A percentile compares a stretch with the other conserved stretches of the same genome.
Evolutionary conservation across 2,797 vertebrate species (phyloP).

Genomic region (Phataginus tetradactyla): DNA sequence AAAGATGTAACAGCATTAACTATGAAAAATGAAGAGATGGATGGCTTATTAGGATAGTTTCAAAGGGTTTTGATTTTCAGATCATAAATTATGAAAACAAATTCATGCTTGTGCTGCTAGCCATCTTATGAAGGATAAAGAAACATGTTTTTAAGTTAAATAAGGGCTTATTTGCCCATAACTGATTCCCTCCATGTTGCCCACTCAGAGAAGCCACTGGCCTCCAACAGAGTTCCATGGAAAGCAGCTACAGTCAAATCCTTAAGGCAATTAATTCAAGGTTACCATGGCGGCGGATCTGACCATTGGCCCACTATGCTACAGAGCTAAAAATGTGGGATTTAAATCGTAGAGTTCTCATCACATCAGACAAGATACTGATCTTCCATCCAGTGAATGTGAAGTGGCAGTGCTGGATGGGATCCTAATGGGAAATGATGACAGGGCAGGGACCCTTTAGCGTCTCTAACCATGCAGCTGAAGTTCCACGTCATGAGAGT

Average conservation of each 20-base stretch:
- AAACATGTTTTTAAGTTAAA: not conserved
- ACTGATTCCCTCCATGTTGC: not conserved
- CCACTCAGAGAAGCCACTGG: not conserved
- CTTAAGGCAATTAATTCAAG: not conserved
- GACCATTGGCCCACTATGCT: not conserved
- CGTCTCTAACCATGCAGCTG: not conserved
- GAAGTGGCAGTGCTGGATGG: not conserved
- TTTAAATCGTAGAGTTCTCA: not conserved
- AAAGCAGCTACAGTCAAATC: not conserved
- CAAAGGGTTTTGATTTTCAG: not conserved
- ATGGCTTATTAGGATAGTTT: not conserved
- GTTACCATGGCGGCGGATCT: not conserved
- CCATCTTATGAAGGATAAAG: not conserved
- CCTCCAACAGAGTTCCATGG: not conserved
- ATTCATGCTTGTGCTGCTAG: not conserved
- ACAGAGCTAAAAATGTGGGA: not conserved
- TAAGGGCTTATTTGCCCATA: not conserved
- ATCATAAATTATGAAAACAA: not conserved
- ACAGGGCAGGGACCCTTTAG: not conserved
- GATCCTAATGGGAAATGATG: not conserved
- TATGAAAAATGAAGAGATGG: not conserved
- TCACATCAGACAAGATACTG: not conserved
- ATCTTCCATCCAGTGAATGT: not conserved
- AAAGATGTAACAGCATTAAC: constrained; percentile 19
- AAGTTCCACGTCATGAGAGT: not conserved